Evolutionary conservation across 2,888 invertebrate genomes (phyloP).

Genomic region (Callyntrura sp.): DNA sequence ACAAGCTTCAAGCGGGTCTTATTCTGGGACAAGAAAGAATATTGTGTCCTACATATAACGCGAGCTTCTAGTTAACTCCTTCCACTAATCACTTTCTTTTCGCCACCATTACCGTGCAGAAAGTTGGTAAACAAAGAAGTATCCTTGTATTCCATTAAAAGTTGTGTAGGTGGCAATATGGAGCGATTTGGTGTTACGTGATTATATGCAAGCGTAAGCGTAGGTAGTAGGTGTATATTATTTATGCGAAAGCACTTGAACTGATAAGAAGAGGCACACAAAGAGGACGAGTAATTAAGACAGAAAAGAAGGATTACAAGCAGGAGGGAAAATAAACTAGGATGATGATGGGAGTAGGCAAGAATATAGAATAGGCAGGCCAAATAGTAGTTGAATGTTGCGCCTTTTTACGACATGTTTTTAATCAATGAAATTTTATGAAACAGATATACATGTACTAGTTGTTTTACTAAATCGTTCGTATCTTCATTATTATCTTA

Average conservation of each 20-base stretch:
- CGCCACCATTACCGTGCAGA: too few species aligned
- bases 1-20: conserved; percentile 41
- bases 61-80: conserved; percentile 3
- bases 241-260: not conserved
- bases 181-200: not conserved
- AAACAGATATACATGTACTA: not conserved
- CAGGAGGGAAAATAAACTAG: conserved; percentile 15
- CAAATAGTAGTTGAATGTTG: not conserved
- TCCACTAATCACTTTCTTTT: conserved; percentile 33
- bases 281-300: conserved; percentile 46
- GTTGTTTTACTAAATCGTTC: too few species aligned
- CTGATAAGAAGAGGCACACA: conserved; percentile 7
- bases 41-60: conserved; percentile 12
- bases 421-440: conserved; percentile 46
- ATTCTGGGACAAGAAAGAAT: conserved; percentile 16
- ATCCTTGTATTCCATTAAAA: too few species aligned
- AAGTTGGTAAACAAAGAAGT: too few species aligned
- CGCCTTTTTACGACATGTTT: conserved; percentile 14
- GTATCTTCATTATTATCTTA: not conserved
- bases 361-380: not conserved
- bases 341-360: not conserved
- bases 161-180: not conserved
- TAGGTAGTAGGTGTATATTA: not conserved
- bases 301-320: conserved; percentile 48
- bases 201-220: not conserved